phyloP scores from a whole-genome alignment of 2,113 vertebrate genomes.

The Corydoras sp. region DNA sequence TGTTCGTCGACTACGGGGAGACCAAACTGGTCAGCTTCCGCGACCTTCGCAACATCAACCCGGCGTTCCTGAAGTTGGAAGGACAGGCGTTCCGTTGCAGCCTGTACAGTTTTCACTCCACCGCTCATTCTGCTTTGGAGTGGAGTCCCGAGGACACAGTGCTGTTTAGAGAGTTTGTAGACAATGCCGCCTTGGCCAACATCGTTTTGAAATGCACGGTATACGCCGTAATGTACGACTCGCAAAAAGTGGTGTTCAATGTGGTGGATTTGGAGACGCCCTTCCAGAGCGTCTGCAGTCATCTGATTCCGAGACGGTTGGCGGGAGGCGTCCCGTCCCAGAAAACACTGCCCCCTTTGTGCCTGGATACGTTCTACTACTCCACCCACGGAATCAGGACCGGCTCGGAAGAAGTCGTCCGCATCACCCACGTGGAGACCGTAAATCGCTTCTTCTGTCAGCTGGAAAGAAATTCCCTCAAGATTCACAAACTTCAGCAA shows the following conservation, averaged over 20 bases:
- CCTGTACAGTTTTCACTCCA: constrained; percentile 78
- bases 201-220: constrained; percentile 78
- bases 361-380: constrained; percentile 79
- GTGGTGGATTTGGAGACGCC: constrained; percentile 87
- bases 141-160: constrained; percentile 70
- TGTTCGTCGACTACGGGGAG: constrained; percentile 86
- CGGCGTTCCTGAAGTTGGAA: constrained; percentile 69
- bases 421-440: constrained; percentile 69
- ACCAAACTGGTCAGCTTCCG: constrained; percentile 62
- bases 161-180: constrained; percentile 75
- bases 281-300: constrained; percentile 77
- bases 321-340: constrained; percentile 55
- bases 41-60: constrained; percentile 66
- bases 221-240: constrained; percentile 77
- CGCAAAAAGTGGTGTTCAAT: constrained; percentile 70
- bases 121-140: constrained; percentile 59
- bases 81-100: constrained; percentile 89
- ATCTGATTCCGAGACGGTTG: constrained; percentile 64
- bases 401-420: constrained; percentile 78
- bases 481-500: constrained; percentile 64
- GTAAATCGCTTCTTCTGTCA: constrained; percentile 82
- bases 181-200: constrained; percentile 50
- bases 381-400: constrained; percentile 80
- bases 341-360: constrained; percentile 58
- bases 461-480: constrained; percentile 66